Evolutionary conservation across 2,888 invertebrate genomes (phyloP), one percentile per base, ranked within the genome.

Genomic region (Periphyllus acericola): DNA sequence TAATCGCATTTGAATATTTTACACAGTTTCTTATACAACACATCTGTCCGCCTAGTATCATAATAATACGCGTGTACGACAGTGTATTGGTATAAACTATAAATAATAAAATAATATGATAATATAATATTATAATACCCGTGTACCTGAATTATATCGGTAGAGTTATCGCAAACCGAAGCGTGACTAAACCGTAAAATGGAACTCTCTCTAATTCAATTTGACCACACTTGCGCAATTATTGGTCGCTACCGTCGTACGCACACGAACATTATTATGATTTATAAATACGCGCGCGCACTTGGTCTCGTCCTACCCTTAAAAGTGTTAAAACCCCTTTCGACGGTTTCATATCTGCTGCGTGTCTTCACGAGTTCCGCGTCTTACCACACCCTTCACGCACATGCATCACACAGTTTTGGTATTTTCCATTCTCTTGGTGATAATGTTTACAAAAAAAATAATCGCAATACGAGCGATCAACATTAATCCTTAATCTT

Each of bases 141-240:
- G 40, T n/a, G 60, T 34, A 55, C 55, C 55, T 55, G 55, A 60
- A 60, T 60, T 34, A 66, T 72, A 34, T 52, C 25, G 34, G 52
- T 83, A 32, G 25, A 82, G 74, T 74, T 83, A 74, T 83, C 83
- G 36, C 72, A 55, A 83, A 66, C 40, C 83, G 21, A 83, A 83
- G 75, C 83, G 83, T 83, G 83, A 83, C 83, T 17, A 25, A 68
- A 46, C 76, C 84, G 19, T 76, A 84, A 76, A 76, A 68, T 32
- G 66, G 32, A 76, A 76, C 76, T 66, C 66, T 66, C 66, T 68
- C 66, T 76, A 68, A 84, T 84, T 84, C 66, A 60, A 84, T 76
- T 84, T 84, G 66, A 46, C 76, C 76, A 34, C 76, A 46, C 68
- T 84, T 68, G 25, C 68, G 76, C 76, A 68, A 84, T 29, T 75